These are phyloP conservation scores for Anarsia innoxiella DNA, from an alignment of 2,888 invertebrate genomes.

Conservation along the genomic window DNA sequence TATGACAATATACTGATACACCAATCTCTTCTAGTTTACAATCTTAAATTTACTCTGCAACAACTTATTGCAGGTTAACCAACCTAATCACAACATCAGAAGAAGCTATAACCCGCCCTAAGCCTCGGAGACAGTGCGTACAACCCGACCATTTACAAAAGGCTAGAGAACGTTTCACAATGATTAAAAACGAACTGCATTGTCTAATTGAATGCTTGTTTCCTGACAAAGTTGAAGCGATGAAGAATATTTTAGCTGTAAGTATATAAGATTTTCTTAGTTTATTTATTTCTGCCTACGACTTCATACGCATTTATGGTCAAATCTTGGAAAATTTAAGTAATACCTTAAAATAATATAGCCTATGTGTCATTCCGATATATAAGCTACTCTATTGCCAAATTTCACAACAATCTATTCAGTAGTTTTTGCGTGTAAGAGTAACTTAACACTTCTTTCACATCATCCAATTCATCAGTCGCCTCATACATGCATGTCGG, in stretches of 20 bases:
- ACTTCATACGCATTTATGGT: background rate
- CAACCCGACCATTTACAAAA: constrained; percentile 38
- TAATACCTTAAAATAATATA: background rate
- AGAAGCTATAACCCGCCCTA: constrained; percentile 42
- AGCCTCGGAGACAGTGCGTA: constrained; percentile 27
- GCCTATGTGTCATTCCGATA: background rate
- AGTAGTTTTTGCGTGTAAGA: no score
- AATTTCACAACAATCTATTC: background rate
- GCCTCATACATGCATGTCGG: background rate
- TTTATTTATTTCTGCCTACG: background rate
- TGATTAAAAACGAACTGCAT: constrained; percentile 46
- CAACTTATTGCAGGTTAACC: constrained; percentile 38
- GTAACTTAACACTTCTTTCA: no score
- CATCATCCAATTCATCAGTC: background rate
- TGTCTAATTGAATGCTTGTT: constrained; percentile 46
- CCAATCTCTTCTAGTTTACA: no score
- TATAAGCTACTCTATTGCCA: background rate
- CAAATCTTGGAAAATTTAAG: background rate
- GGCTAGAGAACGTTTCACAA: constrained; percentile 45
- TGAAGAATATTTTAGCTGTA: constrained; percentile 47
- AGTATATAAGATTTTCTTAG: constrained; percentile 21
- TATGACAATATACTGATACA: no score
- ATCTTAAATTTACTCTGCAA: no score
- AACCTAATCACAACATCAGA: constrained; percentile 35
- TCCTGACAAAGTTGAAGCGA: constrained; percentile 32